phyloP scores from a whole-genome alignment of 2,888 invertebrate genomes.

The Pediacus dermestoides region DNA sequence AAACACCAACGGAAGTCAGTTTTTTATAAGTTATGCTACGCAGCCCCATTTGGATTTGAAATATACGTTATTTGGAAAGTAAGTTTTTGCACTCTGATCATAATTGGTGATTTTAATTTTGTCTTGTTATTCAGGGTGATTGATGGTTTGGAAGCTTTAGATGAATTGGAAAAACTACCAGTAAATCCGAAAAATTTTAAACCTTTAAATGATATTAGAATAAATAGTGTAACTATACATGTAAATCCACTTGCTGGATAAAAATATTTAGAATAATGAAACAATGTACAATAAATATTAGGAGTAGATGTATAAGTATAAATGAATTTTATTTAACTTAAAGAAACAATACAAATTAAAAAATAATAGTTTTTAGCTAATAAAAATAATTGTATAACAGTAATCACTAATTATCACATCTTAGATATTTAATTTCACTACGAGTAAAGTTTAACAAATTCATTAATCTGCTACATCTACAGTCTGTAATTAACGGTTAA shows the following conservation, averaged over 20 bases:
- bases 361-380: too few relatives aligned
- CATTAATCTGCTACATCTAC: too few relatives aligned
- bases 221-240: conserved; percentile 91
- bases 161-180: conserved; percentile 91
- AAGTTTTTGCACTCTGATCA: conserved; percentile 41
- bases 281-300: too few relatives aligned
- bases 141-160: conserved; percentile 93
- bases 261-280: too few relatives aligned
- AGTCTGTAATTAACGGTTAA: too few relatives aligned
- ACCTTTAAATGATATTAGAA: conserved; percentile 81
- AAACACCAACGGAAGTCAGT: conserved; percentile 96
- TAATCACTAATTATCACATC: too few relatives aligned
- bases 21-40: conserved; percentile 92
- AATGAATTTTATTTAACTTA: too few relatives aligned
- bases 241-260: conserved; percentile 92
- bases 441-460: too few relatives aligned
- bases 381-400: too few relatives aligned
- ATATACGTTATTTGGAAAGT: conserved; percentile 96
- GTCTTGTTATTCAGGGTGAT: conserved; percentile 71
- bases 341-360: too few relatives aligned
- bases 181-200: conserved; percentile 92
- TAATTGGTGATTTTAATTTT: conserved; percentile 8
- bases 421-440: too few relatives aligned
- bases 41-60: conserved; percentile 96
- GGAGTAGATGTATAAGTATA: too few relatives aligned